Conservation (phyloP, 2,113 vertebrate genomes). For the Mastomys coucha region DNA sequence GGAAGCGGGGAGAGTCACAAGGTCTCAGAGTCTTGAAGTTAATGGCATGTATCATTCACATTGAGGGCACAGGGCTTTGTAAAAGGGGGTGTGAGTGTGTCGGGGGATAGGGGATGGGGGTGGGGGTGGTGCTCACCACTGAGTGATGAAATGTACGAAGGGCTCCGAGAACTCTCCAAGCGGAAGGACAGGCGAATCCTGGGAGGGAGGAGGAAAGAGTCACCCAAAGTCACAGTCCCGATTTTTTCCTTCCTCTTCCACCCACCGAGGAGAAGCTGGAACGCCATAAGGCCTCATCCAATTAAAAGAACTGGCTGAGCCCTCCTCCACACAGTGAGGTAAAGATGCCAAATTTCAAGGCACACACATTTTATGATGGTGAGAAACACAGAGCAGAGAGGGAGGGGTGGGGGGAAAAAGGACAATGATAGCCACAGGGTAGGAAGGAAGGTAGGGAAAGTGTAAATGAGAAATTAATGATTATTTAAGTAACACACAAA, state of each 20-base stretch:
- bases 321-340: constrained; percentile 73
- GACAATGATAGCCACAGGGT: constrained; percentile 90
- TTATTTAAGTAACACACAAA: constrained; percentile 93
- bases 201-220: constrained; percentile 77
- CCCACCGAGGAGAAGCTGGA: neutral
- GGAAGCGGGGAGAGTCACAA: constrained; percentile 85
- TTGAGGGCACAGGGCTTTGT: constrained; percentile 85
- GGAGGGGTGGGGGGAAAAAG: constrained; percentile 87
- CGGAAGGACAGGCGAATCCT: constrained; percentile 98
- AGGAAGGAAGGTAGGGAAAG: constrained; percentile 89
- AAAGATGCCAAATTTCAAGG: constrained; percentile 85
- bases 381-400: constrained; percentile 87
- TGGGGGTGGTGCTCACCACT: constrained; percentile 92
- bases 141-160: constrained; percentile 99
- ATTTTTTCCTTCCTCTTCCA: neutral
- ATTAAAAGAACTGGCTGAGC: constrained; percentile 66
- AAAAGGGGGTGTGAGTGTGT: constrained; percentile 62
- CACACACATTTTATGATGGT: constrained; percentile 84
- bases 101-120: no score
- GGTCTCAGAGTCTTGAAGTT: constrained; percentile 84
- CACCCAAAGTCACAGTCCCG: constrained; percentile 74
- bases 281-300: constrained; percentile 34
- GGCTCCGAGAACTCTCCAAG: constrained; percentile 97
- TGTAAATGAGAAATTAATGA: constrained; percentile 93
- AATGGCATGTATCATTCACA: constrained; percentile 90